Evolutionary conservation across 2,113 vertebrate genomes (phyloP), one percentile per base, ranked within the genome.

Genomic region (Caranx ignobilis): DNA sequence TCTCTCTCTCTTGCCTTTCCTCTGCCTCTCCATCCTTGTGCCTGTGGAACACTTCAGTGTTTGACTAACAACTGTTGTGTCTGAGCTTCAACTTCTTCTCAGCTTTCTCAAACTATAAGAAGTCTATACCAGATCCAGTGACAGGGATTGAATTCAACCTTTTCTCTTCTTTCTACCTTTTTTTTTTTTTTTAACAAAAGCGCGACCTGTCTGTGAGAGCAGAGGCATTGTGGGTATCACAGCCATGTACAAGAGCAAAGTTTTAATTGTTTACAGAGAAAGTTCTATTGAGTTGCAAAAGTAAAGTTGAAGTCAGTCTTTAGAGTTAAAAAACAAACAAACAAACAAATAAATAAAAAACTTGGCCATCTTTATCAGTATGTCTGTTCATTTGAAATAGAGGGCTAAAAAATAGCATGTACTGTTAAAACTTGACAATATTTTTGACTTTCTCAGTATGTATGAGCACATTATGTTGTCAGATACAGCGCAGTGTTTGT

Each of bases 1-100:
- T 41, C 41, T 82, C 52, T 73, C 72, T 71, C 69, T 79, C 72
- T 77, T 59, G 74, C 78, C 77, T 66, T 85, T 47, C 56, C 81
- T 79, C 66, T 65, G 52, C 77, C 66, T 81, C 78, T 88, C 85
- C 82, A 84, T 85, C 91, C 82, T 8, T 64, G 62, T 83, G 86
- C 82, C 70, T 87, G 76, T 87, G 81, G 70, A 91, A 77, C 68
- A 75, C 75, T 81, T 81, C 89, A 81, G 87, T 60, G 69, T 89
- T 79, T 82, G 86, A 88, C 75, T 83, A 87, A 89, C 86, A 92
- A 89, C 87, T 91, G 86, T 89, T 89, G 86, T 87, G 86, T 88
- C 80, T 91, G 79, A 82, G 87, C 81, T 74, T 75, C 88, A 82
- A 66, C 81, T 85, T 81, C 67, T 65, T 74, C 75, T 71, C 71